A percentile compares a stretch with the other conserved stretches of the same genome.
phyloP scores from a whole-genome alignment of 1,140 invertebrate species.

The Aphaenogaster floridana region DNA sequence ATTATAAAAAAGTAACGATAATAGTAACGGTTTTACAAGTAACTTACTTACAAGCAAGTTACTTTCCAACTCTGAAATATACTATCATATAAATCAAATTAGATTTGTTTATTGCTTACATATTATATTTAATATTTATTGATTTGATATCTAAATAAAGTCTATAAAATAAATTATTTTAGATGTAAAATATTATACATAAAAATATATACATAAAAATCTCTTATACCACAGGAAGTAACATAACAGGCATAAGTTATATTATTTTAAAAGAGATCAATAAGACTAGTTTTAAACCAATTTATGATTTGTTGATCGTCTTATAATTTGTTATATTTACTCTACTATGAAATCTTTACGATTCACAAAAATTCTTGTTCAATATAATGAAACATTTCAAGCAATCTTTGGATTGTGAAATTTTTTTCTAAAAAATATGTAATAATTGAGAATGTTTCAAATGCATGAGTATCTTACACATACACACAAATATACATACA shows the following conservation, averaged over 20 bases:
- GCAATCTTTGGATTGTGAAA: neutral
- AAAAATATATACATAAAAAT: neutral
- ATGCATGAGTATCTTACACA: neutral
- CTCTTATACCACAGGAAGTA: neutral
- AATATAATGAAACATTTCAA: neutral
- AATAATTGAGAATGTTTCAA: neutral
- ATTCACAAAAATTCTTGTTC: neutral
- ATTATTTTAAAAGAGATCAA: neutral
- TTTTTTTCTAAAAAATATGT: neutral
- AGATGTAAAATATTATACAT: too few species aligned
- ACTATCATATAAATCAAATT: neutral
- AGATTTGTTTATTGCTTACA: neutral
- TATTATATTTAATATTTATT: neutral
- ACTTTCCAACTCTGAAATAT: neutral
- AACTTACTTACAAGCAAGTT: too few species aligned
- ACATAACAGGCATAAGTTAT: neutral
- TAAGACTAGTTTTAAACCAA: neutral
- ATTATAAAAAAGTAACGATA: too few species aligned
- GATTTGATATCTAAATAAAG: conserved; percentile 6
- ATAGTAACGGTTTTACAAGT: too few species aligned
- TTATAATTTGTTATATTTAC: neutral
- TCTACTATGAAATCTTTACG: neutral
- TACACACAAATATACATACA: neutral
- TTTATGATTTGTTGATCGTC: neutral
- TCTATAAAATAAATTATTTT: neutral